Evolutionary conservation across 2,797 vertebrate species (phyloP).

Genomic region (Delichon dasypus): DNA sequence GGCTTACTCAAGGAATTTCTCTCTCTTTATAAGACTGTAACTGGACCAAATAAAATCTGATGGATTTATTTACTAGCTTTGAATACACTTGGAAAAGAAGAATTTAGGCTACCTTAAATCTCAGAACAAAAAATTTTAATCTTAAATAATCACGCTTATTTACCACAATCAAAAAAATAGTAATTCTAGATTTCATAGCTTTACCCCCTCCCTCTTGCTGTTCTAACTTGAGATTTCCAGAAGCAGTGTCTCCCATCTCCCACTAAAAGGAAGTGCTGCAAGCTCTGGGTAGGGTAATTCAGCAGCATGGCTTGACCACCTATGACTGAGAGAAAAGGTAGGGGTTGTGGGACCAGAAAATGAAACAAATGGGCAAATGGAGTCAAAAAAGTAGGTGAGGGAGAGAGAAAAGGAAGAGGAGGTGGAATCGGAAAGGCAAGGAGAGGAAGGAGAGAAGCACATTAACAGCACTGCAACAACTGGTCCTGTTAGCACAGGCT

Average conservation of each 20-base stretch:
- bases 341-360: constrained; percentile 46
- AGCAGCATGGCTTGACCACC: constrained; percentile 60
- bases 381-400: constrained; percentile 1
- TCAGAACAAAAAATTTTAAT: background rate
- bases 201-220: constrained; percentile 69
- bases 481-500: constrained; percentile 22
- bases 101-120: constrained; percentile 2
- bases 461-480: constrained; percentile 48
- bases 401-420: background rate
- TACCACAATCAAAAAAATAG: constrained; percentile 8
- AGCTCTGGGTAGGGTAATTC: constrained; percentile 59
- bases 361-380: constrained; percentile 18
- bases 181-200: constrained; percentile 52
- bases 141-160: background rate
- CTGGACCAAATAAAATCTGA: background rate
- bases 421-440: background rate
- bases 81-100: background rate
- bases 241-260: constrained; percentile 67
- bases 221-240: constrained; percentile 69
- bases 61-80: background rate
- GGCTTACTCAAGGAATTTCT: background rate
- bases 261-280: constrained; percentile 70
- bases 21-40: background rate
- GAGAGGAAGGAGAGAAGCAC: constrained; percentile 60
- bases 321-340: constrained; percentile 66